Percentiles rank a stretch among this genome's conserved stretches.
These are phyloP conservation scores for Hemichromis elongatus DNA, from an alignment of 2,113 vertebrate species.

Conservation along the genomic window DNA sequence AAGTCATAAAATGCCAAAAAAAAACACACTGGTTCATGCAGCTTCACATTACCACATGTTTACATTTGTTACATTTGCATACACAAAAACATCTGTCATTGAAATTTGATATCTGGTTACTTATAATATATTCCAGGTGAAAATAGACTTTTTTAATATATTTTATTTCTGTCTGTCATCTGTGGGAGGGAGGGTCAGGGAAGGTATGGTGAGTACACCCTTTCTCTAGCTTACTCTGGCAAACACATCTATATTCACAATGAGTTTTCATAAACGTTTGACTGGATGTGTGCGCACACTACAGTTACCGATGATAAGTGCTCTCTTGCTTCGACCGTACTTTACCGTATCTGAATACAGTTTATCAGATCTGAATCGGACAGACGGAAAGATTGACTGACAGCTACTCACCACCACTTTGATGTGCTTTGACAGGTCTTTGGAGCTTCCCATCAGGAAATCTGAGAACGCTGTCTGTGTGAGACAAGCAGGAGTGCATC, in stretches of 20 bases:
- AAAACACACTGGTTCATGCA: neutral
- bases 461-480: conserved; percentile 89
- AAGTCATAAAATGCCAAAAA: neutral
- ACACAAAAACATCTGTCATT: too few species aligned
- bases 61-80: too few species aligned
- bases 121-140: too few species aligned
- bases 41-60: too few species aligned
- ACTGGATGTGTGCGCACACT: neutral
- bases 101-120: too few species aligned
- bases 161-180: too few species aligned
- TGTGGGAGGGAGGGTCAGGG: too few species aligned
- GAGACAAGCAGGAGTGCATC: neutral
- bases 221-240: too few species aligned
- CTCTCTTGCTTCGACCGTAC: neutral
- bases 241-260: too few species aligned
- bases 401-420: conserved; percentile 82
- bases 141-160: too few species aligned
- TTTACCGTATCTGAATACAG: neutral
- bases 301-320: neutral
- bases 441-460: conserved; percentile 89
- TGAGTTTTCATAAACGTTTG: neutral
- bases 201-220: too few species aligned
- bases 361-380: neutral
- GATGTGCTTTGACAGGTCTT: conserved; percentile 90
- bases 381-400: neutral